Base-by-base conservation (phyloP, 2,888 invertebrate genomes). In the Elegia similella region DNA sequence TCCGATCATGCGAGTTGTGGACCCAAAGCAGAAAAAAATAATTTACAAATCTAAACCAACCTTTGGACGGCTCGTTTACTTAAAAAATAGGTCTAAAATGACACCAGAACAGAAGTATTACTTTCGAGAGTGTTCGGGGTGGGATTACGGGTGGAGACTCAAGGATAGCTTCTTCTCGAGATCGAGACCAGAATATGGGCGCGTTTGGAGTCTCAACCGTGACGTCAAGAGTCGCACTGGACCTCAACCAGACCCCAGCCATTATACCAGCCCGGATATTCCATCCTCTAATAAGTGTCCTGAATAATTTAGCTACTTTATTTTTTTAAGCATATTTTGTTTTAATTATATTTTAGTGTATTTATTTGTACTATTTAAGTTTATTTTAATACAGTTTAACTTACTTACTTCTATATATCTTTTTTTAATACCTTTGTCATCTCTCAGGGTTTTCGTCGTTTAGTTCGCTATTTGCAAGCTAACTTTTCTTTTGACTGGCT, bases 101-200 rank as follows among this genome's bases (percentile, higher is more conserved):
- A 15, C 60, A 13, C 81, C 81, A 0, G 82, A 82, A 56, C 58
- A 73, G 7, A 80, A 74, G 59, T 83, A 70, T 56, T 82, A 83
- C 54, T 79, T 79, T 52, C 62, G 44, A 15, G 75, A 77, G 62
- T 60, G 66, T 10, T 62, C 52, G 55, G 72, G 67, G 0, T 76
- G 75, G 76, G 66, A 62, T 7, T 80, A 73, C 32, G 83, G 83
- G 0, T 83, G 80, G 80, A 69, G 82, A 43, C 42, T 78, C 32
- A 61, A 60, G 0, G 82, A 82, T 16, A 80, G 80, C 53, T 67
- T 30, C 54, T 78, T 80, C 43, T 57, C 58, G 0, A 67, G 23
- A 2, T 59, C 66, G 29, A 61, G 57, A 2, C 73, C 77, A 1
- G 12, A 29, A 30, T 65, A 47, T 29, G 78, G 77, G 0, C 73